Evolutionary conservation across 2,797 vertebrate species (phyloP), one percentile per base, ranked within the genome.

Genomic region (Heterohyrax brucei): DNA sequence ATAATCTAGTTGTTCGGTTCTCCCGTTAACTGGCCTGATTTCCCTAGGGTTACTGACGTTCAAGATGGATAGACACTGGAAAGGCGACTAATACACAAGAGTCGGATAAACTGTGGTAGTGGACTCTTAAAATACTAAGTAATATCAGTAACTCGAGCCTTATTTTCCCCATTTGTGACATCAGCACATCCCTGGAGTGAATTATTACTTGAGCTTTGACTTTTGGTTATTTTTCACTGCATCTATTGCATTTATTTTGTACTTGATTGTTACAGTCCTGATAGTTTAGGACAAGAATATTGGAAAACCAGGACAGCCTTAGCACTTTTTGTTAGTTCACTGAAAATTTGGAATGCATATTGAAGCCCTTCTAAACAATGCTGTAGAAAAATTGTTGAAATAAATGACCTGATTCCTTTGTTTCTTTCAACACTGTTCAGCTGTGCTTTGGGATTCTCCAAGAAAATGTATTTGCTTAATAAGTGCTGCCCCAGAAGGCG

Each of bases 401-500:
- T 92, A 95, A 86, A 96, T 97, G 95, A 96, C 4, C 30, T 92
- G 26, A 72, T 80, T 33, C n/a, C 95, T 97, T 62, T 33, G 19
- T 95, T 97, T 97, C 33, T 73, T 87, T 97, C 75, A 91, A 89
- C 86, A 9, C 0, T 95, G 8, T 73, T 93, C 82, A 61, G 10
- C 22, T 95, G 87, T 72, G 89, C 16, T 86, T 48, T 92, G 93
- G 95, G 44, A 53, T n/a, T 95, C 85, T 39, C 59, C 89, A 93
- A 96, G 68, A 95, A 10, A 80, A 62, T 3, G 30, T 53, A 88
- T 95, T 89, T 94, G 50, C 53, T 68, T 97, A 96, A 95, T 14
- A 92, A 95, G 88, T 86, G 59, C 89, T 96, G 13, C 93, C 88
- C 70, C 86, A 83, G 76, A 96, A 96, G 76, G n/a, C 75, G 98